phyloP scores from a whole-genome alignment of 2,113 vertebrate species.

The Ptilorrhoa leucosticta region DNA sequence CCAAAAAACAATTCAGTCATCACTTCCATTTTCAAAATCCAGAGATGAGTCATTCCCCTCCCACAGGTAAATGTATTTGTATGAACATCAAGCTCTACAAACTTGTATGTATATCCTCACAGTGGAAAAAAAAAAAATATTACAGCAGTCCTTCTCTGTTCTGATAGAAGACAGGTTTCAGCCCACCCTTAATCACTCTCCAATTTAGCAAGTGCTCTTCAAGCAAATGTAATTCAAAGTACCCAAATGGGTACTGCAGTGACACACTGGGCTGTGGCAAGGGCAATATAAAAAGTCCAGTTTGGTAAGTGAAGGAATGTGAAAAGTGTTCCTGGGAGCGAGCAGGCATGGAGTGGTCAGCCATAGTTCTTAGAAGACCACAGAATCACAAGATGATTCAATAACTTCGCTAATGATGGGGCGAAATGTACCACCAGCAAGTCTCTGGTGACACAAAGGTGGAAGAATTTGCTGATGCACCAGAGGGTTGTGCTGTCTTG shows the following conservation, averaged over 20 bases:
- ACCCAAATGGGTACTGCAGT: background rate
- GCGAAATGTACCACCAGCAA: background rate
- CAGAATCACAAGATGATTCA: background rate
- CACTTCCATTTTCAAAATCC: conserved; percentile 42
- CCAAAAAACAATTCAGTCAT: conserved; percentile 54
- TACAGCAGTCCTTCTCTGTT: background rate
- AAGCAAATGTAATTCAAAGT: background rate
- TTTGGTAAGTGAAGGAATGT: background rate
- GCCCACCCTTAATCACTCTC: background rate
- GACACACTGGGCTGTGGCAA: background rate
- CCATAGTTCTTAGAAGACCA: background rate
- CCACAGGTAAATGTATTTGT: conserved; percentile 43
- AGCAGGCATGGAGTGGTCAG: background rate
- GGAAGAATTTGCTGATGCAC: background rate
- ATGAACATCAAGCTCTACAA: background rate
- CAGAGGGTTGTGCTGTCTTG: background rate
- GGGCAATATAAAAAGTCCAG: background rate
- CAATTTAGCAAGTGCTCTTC: background rate
- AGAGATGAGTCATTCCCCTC: conserved; percentile 45
- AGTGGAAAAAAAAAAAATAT: background rate
- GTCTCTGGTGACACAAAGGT: background rate
- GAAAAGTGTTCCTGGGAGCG: background rate
- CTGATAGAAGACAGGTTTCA: background rate
- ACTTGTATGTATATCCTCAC: background rate
- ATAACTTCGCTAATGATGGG: background rate